Evolutionary conservation across 1,140 invertebrate species (phyloP).

Genomic region (Leguminivora glycinivorella): DNA sequence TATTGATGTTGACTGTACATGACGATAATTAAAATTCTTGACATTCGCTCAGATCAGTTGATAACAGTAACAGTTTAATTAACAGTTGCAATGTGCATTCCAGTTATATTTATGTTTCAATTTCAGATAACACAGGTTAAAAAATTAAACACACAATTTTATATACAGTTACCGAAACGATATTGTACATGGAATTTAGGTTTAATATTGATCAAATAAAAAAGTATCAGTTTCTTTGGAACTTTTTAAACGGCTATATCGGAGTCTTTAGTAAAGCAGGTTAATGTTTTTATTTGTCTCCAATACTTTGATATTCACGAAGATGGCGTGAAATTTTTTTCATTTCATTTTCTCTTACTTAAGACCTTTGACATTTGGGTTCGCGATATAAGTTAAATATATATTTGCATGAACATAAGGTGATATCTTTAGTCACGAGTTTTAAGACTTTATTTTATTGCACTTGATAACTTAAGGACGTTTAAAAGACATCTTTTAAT

Average conservation of each 20-base stretch:
- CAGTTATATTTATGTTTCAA: constrained; percentile 3
- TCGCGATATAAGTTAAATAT: not conserved
- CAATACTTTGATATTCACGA: not conserved
- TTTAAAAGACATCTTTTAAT: not conserved
- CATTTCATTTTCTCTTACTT: not conserved
- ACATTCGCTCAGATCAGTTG: not conserved
- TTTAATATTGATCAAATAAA: not conserved
- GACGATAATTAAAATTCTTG: not conserved
- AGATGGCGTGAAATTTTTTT: not conserved
- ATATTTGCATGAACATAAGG: not conserved
- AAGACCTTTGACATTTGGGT: not conserved
- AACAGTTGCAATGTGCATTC: not conserved
- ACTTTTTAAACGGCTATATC: not conserved
- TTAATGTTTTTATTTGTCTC: constrained; percentile 17
- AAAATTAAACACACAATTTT: not conserved
- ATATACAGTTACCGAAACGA: not conserved
- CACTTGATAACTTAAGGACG: not conserved
- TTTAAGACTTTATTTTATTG: not conserved
- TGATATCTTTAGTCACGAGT: not conserved
- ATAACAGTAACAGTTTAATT: not conserved
- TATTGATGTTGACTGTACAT: no score
- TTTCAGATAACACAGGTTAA: not conserved
- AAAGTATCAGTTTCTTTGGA: not conserved
- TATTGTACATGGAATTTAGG: not conserved
- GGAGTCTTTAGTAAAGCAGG: not conserved